Conservation (phyloP, 2,888 invertebrate species). For the Nephrotoma guestfalica region DNA sequence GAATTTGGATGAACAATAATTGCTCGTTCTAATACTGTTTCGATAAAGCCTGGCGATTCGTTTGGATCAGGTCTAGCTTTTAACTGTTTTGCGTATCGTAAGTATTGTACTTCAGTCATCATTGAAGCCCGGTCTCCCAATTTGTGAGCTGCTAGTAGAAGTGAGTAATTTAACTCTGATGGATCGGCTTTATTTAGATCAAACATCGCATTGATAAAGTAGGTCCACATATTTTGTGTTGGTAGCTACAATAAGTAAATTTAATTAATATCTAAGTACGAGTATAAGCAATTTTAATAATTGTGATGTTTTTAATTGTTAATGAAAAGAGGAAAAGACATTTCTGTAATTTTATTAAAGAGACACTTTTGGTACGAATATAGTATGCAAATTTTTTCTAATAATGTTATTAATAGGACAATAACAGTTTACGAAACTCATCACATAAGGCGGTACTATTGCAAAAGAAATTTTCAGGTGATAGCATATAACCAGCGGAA, state of each 20-base stretch:
- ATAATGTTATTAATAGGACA: no score
- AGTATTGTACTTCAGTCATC: constrained; percentile 36
- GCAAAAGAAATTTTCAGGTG: no score
- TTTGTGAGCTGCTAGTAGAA: constrained; percentile 36
- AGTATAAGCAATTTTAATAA: no score
- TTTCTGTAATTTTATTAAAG: no score
- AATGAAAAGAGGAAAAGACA: no score
- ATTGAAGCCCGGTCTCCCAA: constrained; percentile 34
- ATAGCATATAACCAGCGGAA: no score
- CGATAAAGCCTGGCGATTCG: not conserved
- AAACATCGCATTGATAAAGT: constrained; percentile 40
- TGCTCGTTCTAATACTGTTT: constrained; percentile 27
- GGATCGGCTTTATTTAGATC: constrained; percentile 36
- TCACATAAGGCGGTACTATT: no score
- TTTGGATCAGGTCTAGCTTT: not conserved
- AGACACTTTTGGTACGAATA: no score
- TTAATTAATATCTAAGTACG: no score
- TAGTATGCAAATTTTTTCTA: no score
- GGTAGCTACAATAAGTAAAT: constrained; percentile 21
- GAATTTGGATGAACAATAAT: constrained; percentile 33
- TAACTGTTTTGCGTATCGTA: constrained; percentile 29
- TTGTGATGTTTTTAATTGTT: no score
- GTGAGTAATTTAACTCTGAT: constrained; percentile 34
- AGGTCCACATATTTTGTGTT: constrained; percentile 38
- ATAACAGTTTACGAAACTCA: no score